Conservation (phyloP, 35 echinoderm and acorn worm genomes). For the Anneissia japonica region DNA sequence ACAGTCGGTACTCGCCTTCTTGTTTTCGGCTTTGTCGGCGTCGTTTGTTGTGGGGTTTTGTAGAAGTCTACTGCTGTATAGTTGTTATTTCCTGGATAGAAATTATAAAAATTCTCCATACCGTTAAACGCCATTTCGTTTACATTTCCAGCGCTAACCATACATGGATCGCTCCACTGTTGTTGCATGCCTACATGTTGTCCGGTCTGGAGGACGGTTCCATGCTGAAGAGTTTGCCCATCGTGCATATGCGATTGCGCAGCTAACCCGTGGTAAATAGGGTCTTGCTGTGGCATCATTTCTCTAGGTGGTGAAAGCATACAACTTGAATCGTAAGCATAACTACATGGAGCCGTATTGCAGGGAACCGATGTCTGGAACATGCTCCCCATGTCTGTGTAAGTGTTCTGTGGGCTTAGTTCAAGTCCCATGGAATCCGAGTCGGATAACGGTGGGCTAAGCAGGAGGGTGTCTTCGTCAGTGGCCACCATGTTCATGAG, state of each 20-base stretch:
- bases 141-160: background rate
- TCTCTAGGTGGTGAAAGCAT: background rate
- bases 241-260: background rate
- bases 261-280: background rate
- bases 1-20: conserved; percentile 55
- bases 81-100: background rate
- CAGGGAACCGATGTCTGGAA: background rate
- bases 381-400: background rate
- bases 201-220: background rate
- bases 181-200: background rate
- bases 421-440: background rate
- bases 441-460: background rate
- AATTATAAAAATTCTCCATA: background rate
- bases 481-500: background rate
- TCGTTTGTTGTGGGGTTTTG: background rate
- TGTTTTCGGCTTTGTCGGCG: conserved; percentile 22
- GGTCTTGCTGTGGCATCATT: background rate
- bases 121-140: background rate
- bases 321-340: background rate
- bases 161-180: background rate
- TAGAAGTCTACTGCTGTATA: background rate
- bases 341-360: background rate
- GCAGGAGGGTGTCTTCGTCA: background rate
- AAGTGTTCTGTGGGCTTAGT: background rate
- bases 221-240: background rate